Conservation (phyloP, 2,797 vertebrate species). For the Gymnothorax reevesii region DNA sequence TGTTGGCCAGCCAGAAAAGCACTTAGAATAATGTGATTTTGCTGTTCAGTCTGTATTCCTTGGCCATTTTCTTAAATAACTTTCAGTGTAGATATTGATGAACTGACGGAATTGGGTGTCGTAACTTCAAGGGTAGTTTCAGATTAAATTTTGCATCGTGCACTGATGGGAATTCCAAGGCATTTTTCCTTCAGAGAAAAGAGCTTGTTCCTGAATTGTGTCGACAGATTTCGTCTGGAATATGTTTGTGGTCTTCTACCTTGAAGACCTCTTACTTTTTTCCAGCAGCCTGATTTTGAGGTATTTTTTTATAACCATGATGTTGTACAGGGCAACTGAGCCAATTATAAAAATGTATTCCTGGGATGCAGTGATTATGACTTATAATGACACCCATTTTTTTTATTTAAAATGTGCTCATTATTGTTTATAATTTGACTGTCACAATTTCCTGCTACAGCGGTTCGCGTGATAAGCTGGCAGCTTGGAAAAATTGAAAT, state of each 20-base stretch:
- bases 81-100: slow-evolving; percentile 11
- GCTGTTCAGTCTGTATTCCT: background rate
- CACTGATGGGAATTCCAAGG: slow-evolving; percentile 10
- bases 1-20: background rate
- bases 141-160: background rate
- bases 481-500: background rate
- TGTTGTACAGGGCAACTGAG: background rate
- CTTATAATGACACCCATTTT: background rate
- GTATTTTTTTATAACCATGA: background rate
- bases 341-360: too few species aligned
- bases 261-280: background rate
- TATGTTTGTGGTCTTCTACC: background rate
- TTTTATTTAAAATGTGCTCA: too few species aligned
- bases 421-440: too few species aligned
- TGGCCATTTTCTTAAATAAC: slow-evolving; percentile 27
- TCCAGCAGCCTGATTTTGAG: background rate
- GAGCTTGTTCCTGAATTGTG: background rate
- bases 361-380: background rate
- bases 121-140: background rate
- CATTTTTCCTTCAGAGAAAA: background rate
- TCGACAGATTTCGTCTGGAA: background rate
- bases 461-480: background rate
- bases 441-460: background rate
- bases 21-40: slow-evolving; percentile 16
- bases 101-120: background rate